Evolutionary conservation across 2,797 vertebrate genomes (phyloP).

Genomic region (Enteromius argenteus): DNA sequence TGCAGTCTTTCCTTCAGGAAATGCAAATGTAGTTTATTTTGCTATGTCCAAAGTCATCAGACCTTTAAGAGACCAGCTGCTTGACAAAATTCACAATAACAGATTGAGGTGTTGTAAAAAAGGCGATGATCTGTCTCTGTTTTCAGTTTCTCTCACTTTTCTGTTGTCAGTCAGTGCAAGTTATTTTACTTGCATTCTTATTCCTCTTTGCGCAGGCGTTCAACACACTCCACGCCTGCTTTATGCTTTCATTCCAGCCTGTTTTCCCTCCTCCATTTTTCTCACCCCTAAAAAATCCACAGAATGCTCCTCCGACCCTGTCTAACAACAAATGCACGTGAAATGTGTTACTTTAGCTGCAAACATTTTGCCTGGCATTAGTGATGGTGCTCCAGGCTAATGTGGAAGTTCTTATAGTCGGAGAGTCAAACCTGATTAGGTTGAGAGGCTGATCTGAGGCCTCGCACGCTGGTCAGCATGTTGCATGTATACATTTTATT

Average conservation of each 20-base stretch:
- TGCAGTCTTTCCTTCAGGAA: neutral
- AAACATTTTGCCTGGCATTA: constrained; percentile 78
- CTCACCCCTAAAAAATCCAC: constrained; percentile 57
- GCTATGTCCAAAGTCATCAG: neutral
- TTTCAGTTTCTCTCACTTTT: constrained; percentile 26
- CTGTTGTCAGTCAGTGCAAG: constrained; percentile 57
- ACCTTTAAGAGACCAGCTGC: neutral
- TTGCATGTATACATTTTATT: constrained; percentile 80
- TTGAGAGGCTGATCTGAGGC: constrained; percentile 72
- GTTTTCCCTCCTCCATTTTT: constrained; percentile 43
- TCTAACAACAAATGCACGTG: constrained; percentile 61
- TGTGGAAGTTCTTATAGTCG: constrained; percentile 72
- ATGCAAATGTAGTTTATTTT: neutral
- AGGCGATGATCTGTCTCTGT: neutral
- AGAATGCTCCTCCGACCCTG: constrained; percentile 53
- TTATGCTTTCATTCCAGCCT: constrained; percentile 59
- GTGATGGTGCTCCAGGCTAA: constrained; percentile 70
- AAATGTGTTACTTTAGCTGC: constrained; percentile 80
- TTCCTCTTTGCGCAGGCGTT: constrained; percentile 24
- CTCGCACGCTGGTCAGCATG: constrained; percentile 59
- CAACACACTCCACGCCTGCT: constrained; percentile 56
- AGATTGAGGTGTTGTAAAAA: neutral
- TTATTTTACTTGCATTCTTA: constrained; percentile 14
- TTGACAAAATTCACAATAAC: neutral
- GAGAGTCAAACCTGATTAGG: constrained; percentile 80